Evolutionary conservation across 2,888 invertebrate genomes (phyloP), one percentile per base, ranked within the genome.

Genomic region (Loripinus fragilis): DNA sequence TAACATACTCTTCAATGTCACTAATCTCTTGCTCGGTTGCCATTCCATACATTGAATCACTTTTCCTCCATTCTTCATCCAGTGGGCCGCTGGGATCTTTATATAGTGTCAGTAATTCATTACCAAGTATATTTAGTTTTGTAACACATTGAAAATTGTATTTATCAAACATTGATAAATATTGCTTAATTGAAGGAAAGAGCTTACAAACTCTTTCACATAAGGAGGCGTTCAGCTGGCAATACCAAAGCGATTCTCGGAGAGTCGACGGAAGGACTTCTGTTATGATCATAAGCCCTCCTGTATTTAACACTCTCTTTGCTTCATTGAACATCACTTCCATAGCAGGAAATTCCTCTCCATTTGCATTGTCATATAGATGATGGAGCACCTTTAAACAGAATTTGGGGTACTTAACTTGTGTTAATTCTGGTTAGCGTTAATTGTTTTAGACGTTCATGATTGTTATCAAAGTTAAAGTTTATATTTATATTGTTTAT

Each of bases 321-420:
- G 75, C 42, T 30, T 71, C 71, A 15, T 17, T 38, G 7, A 76
- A 38, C 20, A 50, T 17, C 8, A 23, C 64, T 42, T 25, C 52
- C 12, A 33, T 45, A 20, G 23, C 25, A 25, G 66, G 66, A 25
- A 35, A 73, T n/a, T 33, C 30, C 8, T 33, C n/a, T 17, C 65
- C 45, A 64, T 64, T 60, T 28, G n/a, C 30, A 20, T 64, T 48
- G 3, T n/a, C 38, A 50, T 76, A 70, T 15, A 76, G n/a, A 52
- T 76, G 75, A 38, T 76, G 64, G 7, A 76, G 30, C 10, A 76
- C 75, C 70, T 70, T 25, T 2, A 73, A 71, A 17, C 25, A 55
- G 10, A 55, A 55, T 28, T 20, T 48, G 41, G n/a, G n/a, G n/a
- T n/a, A n/a, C n/a, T n/a, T n/a, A n/a, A n/a, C n/a, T n/a, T n/a